Conservation (phyloP, 2,797 vertebrate genomes). For the Muraenolepis orangiensis region DNA sequence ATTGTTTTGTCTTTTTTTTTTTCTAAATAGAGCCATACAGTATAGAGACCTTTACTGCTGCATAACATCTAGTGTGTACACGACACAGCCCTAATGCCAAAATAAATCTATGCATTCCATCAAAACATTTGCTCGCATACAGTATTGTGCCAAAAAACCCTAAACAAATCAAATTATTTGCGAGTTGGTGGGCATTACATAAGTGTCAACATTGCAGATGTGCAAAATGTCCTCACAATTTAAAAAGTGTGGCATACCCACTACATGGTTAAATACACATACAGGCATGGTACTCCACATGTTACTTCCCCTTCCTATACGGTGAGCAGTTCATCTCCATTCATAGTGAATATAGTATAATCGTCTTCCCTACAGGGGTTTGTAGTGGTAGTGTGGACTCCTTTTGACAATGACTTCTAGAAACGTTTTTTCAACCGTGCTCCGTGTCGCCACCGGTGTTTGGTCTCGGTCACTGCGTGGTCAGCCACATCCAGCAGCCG, state of each 20-base stretch:
- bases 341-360: constrained; percentile 6
- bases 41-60: constrained; percentile 61
- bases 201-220: constrained; percentile 47
- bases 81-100: constrained; percentile 38
- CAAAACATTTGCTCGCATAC: constrained; percentile 53
- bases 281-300: constrained; percentile 66
- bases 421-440: constrained; percentile 28
- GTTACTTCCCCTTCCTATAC: constrained; percentile 55
- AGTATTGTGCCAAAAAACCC: constrained; percentile 35
- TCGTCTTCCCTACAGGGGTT: constrained; percentile 44
- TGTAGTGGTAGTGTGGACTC: constrained; percentile 38
- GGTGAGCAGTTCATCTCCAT: constrained; percentile 28
- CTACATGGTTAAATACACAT: constrained; percentile 52
- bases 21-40: constrained; percentile 45
- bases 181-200: constrained; percentile 41
- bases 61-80: constrained; percentile 52
- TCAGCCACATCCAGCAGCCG: constrained; percentile 84
- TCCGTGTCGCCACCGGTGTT: constrained; percentile 49
- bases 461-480: constrained; percentile 75
- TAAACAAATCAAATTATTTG: constrained; percentile 20
- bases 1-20: constrained; percentile 63
- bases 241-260: constrained; percentile 44
- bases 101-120: constrained; percentile 72
- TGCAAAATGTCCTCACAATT: constrained; percentile 52
- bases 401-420: constrained; percentile 29